Evolutionary conservation across 2,113 vertebrate genomes (phyloP), one percentile per base, ranked within the genome.

Genomic region (Onychorhynchus coronatus): DNA sequence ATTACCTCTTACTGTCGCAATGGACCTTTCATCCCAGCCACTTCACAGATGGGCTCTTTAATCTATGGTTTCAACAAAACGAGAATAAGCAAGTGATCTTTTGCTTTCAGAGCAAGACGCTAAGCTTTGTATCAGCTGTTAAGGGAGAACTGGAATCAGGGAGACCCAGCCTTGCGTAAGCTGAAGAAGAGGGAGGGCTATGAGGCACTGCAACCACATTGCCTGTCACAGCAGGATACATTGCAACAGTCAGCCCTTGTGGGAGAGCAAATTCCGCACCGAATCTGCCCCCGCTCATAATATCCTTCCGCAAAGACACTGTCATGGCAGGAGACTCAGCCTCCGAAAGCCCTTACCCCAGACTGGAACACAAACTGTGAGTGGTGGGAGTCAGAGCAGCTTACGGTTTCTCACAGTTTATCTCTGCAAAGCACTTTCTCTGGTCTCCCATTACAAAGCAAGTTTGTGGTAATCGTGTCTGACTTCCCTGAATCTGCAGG

Each of bases 361-460:
- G 41, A 11, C 59, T 50, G 42, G 30, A 72, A 18, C 56, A 76
- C 37, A 39, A 30, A 61, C 39, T 13, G 12, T 7, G 42, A 33
- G n/a, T 1, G 4, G 49, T 0, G 0, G 83, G 70, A 82, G 24
- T 19, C 41, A 63, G n/a, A 0, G 0, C 30, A 44, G 77, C n/a
- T 58, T 42, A 35, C 3, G 2, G 24, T 42, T 76, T 91, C 61
- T 62, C 6, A 7, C 1, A 61, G 77, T 15, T 1, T 5, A 3
- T 35, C 46, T 24, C 50, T 66, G 68, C 2, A 6, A 52, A 80
- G n/a, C 35, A 4, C 49, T 85, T 93, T 75, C 35, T 68, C 0
- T 4, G 35, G 28, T 65, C 53, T 68, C 35, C 39, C 10, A 1
- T 93, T 80, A 71, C 5, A 5, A 76, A 93, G 66, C 27, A 12